phyloP scores from a whole-genome alignment of 2,888 invertebrate species.

The Sipha maydis region DNA sequence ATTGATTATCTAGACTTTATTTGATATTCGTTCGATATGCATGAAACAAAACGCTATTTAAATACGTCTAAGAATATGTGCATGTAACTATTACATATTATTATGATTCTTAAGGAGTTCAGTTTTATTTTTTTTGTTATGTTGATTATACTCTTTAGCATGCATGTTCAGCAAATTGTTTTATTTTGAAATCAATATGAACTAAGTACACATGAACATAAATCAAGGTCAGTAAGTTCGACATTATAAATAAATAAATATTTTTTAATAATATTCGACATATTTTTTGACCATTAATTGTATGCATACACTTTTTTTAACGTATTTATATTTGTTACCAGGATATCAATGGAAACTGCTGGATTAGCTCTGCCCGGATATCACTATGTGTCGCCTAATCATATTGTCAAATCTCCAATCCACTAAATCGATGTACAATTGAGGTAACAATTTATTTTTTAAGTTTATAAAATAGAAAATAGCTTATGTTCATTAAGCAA shows the following conservation, averaged over 20 bases:
- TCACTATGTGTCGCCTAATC: slow-evolving; percentile 91
- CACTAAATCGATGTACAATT: slow-evolving; percentile 72
- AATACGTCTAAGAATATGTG: neutral
- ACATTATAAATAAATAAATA: neutral
- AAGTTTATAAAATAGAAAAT: neutral
- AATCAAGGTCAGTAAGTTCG: slow-evolving; percentile 39
- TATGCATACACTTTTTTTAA: neutral
- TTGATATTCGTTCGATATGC: neutral
- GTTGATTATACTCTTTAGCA: slow-evolving; percentile 20
- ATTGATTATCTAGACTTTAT: slow-evolving; percentile 11
- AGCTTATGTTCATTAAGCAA: too few species aligned
- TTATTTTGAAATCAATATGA: slow-evolving; percentile 9
- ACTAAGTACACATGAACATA: slow-evolving; percentile 1
- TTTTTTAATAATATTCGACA: neutral
- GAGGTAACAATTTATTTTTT: slow-evolving; percentile 1
- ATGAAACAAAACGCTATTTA: slow-evolving; percentile 15
- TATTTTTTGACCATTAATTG: neutral
- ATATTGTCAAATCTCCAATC: slow-evolving; percentile 91
- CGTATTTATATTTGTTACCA: slow-evolving; percentile 68
- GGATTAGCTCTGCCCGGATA: slow-evolving; percentile 90
- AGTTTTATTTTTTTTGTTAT: slow-evolving; percentile 22
- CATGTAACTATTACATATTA: slow-evolving; percentile 24
- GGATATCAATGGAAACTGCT: slow-evolving; percentile 95
- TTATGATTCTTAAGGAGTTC: neutral
- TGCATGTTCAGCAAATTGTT: slow-evolving; percentile 26